Evolutionary conservation across 2,113 vertebrate genomes (phyloP).

Genomic region (Nesogale talazaci): DNA sequence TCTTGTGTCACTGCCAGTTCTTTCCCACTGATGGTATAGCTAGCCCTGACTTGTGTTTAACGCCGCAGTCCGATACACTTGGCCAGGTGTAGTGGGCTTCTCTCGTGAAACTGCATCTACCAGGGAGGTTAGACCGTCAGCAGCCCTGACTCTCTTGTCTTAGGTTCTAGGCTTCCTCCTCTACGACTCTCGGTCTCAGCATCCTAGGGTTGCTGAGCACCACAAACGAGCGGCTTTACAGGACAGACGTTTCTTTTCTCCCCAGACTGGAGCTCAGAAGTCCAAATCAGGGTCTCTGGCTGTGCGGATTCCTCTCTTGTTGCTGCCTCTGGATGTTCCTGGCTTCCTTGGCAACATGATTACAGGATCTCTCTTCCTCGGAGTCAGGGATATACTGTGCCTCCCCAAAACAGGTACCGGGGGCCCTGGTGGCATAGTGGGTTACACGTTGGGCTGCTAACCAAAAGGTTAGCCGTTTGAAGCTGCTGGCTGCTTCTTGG

Average conservation of each 20-base stretch:
- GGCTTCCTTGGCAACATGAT: no score
- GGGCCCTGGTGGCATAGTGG: no score
- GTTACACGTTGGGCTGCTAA: no score
- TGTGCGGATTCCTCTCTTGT: background rate
- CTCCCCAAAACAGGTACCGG: no score
- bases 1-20: background rate
- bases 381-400: no score
- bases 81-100: background rate
- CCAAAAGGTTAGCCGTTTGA: no score
- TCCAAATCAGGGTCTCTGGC: background rate
- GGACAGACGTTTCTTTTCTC: background rate
- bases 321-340: no score
- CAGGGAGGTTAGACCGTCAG: background rate
- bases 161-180: background rate
- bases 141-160: background rate
- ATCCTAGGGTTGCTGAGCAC: background rate
- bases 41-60: background rate
- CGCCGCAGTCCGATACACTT: background rate
- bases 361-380: no score
- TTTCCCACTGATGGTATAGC: conserved; percentile 1
- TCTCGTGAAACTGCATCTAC: background rate
- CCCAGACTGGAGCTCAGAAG: background rate
- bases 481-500: no score
- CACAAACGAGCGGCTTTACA: background rate
- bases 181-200: background rate